phyloP scores from a whole-genome alignment of 2,797 vertebrate species.

The Hapalemur alaotrensis region DNA sequence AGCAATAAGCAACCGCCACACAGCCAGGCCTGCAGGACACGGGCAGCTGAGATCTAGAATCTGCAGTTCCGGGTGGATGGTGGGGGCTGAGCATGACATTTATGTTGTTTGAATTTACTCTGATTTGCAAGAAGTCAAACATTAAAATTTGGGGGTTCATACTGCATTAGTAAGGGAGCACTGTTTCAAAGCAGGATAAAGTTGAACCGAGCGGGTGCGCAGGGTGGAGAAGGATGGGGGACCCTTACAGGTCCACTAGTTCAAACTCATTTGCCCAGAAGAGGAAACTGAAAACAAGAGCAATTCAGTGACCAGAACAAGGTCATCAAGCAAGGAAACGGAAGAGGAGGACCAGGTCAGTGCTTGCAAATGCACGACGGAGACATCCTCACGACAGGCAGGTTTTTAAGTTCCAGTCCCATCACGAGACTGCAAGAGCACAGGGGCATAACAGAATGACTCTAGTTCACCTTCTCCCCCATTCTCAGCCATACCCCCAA shows the following conservation, averaged over 20 bases:
- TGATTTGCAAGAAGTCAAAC: too few relatives aligned
- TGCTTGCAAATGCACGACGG: fast-evolving
- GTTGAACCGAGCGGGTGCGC: background rate
- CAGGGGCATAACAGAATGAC: too few relatives aligned
- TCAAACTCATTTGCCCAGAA: background rate
- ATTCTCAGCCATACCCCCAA: background rate
- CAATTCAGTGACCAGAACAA: fast-evolving
- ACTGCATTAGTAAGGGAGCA: background rate
- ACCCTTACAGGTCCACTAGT: fast-evolving
- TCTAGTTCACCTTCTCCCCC: background rate
- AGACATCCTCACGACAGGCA: background rate
- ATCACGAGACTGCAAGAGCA: too few relatives aligned
- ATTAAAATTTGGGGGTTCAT: background rate
- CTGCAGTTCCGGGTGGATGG: fast-evolving
- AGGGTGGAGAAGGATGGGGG: too few relatives aligned
- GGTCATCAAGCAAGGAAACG: fast-evolving
- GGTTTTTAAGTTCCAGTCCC: background rate
- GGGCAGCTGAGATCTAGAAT: fast-evolving
- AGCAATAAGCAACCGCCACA: fast-evolving
- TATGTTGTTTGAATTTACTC: background rate
- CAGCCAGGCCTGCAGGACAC: fast-evolving
- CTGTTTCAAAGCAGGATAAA: background rate
- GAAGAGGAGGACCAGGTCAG: background rate
- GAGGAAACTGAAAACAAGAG: background rate
- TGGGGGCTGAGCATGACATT: fast-evolving